Conservation (phyloP, 2,797 vertebrate genomes). For the Antennarius maculatus region DNA sequence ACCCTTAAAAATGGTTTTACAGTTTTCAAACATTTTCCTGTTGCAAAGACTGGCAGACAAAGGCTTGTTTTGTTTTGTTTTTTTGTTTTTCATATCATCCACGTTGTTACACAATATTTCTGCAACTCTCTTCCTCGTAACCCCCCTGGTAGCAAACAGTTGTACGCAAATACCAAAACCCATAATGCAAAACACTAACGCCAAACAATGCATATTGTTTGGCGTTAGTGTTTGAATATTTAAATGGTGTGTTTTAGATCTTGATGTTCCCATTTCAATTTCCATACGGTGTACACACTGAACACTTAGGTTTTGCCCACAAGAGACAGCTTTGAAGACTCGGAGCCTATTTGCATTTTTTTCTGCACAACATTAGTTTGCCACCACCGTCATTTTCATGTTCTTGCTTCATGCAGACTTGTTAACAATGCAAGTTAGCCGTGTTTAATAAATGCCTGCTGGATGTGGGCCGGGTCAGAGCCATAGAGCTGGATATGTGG, state of each 20-base stretch:
- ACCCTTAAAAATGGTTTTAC: neutral
- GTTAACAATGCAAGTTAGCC: conserved; percentile 51
- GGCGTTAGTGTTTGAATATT: conserved; percentile 83
- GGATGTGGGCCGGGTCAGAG: conserved; percentile 43
- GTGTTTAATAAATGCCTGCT: conserved; percentile 47
- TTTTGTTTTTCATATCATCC: conserved; percentile 38
- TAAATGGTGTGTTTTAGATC: conserved; percentile 79
- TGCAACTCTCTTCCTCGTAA: conserved; percentile 50
- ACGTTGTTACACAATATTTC: conserved; percentile 33
- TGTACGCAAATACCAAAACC: conserved; percentile 80
- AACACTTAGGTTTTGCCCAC: conserved; percentile 55
- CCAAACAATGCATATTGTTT: conserved; percentile 70
- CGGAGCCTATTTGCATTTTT: conserved; percentile 48
- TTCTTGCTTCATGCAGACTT: conserved; percentile 39
- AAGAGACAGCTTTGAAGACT: conserved; percentile 40
- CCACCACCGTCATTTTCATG: conserved; percentile 18
- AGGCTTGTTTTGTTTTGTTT: conserved; percentile 63
- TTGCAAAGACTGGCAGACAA: conserved; percentile 48
- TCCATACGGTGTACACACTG: conserved; percentile 65
- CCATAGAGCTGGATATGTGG: conserved; percentile 43
- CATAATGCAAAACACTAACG: conserved; percentile 51
- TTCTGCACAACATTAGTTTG: conserved; percentile 11
- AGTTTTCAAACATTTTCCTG: conserved; percentile 49
- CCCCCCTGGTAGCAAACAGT: conserved; percentile 71
- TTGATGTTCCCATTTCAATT: conserved; percentile 76